Conservation (phyloP, 2,888 invertebrate genomes). For the Cybosia mesomella region DNA sequence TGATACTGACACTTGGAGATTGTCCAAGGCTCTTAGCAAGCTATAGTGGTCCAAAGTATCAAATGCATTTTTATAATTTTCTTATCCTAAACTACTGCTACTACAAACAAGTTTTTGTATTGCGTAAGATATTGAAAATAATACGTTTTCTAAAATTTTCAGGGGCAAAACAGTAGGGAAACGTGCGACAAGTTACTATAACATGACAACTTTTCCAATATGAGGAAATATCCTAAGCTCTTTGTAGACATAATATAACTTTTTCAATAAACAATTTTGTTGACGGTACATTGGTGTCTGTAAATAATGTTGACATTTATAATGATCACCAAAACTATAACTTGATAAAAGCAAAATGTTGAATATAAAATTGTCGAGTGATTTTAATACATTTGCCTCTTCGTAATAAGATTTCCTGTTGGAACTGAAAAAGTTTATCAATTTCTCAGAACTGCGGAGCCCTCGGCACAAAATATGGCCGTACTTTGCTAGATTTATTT, state of each 20-base stretch:
- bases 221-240: constrained; percentile 29
- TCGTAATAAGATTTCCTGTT: constrained; percentile 32
- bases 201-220: constrained; percentile 48
- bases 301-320: constrained; percentile 6
- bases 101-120: neutral
- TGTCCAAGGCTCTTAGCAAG: too few relatives aligned
- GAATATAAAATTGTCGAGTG: constrained; percentile 3
- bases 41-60: too few relatives aligned
- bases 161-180: constrained; percentile 9
- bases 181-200: constrained; percentile 36
- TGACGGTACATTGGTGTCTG: constrained; percentile 25
- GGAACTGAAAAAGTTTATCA: constrained; percentile 40
- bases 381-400: constrained; percentile 25
- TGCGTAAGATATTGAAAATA: neutral
- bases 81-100: too few relatives aligned
- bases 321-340: constrained; percentile 26
- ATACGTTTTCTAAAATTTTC: neutral
- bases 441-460: constrained; percentile 25
- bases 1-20: too few relatives aligned
- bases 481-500: constrained; percentile 22
- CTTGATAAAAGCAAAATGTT: neutral
- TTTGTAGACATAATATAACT: constrained; percentile 35
- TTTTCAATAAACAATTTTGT: constrained; percentile 45
- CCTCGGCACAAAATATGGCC: constrained; percentile 21
- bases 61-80: too few relatives aligned